phyloP scores from a whole-genome alignment of 2,797 vertebrate species.

The Ptychadena robeensis region DNA sequence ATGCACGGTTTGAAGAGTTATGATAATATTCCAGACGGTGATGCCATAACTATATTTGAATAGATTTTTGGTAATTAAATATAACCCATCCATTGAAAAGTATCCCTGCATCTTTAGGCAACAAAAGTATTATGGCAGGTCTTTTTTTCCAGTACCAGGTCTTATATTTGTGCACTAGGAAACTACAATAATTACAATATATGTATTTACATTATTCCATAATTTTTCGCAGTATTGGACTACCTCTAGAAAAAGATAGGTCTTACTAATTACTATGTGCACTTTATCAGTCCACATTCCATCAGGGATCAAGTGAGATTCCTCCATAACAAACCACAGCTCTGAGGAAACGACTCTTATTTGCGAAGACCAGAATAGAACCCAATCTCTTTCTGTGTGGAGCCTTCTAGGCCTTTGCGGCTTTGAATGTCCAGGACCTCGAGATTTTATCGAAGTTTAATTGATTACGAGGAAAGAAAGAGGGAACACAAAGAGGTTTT shows the following conservation, averaged over 20 bases:
- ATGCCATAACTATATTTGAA: too few relatives aligned
- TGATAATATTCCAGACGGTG: too few relatives aligned
- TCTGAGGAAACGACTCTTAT: neutral
- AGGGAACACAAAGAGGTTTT: constrained; percentile 5
- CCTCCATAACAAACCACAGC: constrained; percentile 10
- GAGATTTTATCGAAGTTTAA: constrained; percentile 23
- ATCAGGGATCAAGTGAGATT: neutral
- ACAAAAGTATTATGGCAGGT: too few relatives aligned
- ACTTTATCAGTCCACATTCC: neutral
- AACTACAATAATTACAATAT: too few relatives aligned
- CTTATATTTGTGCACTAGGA: too few relatives aligned
- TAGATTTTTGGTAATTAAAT: too few relatives aligned
- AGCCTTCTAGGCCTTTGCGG: neutral
- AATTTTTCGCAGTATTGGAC: too few relatives aligned
- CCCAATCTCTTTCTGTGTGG: constrained; percentile 31
- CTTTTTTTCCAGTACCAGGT: too few relatives aligned
- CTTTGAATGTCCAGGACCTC: neutral
- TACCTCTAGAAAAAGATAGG: neutral
- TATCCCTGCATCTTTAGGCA: too few relatives aligned
- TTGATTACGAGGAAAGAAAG: constrained; percentile 36
- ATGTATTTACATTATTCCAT: too few relatives aligned
- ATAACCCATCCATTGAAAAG: too few relatives aligned
- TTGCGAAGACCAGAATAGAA: neutral
- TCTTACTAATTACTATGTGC: neutral
- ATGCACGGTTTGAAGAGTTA: too few relatives aligned